Evolutionary conservation across 2,797 vertebrate genomes (phyloP).

Genomic region (Lates japonicus): DNA sequence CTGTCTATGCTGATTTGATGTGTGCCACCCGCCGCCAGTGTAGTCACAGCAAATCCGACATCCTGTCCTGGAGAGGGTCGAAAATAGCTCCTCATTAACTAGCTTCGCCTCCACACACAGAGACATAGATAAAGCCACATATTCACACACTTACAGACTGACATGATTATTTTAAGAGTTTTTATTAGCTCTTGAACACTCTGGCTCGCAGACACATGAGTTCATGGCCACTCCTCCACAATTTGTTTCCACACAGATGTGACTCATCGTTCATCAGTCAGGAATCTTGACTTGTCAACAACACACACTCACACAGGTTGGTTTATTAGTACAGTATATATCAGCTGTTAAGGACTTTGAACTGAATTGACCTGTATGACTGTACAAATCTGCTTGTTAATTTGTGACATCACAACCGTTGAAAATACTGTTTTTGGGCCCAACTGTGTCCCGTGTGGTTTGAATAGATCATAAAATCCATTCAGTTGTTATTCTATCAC

Average conservation of each 20-base stretch:
- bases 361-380: no score
- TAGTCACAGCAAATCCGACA: constrained; percentile 59
- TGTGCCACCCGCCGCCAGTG: constrained; percentile 44
- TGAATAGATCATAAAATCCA: no score
- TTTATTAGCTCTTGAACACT: not conserved
- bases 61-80: constrained; percentile 58
- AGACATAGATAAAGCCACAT: not conserved
- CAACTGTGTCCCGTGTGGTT: no score
- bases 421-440: no score
- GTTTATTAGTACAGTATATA: no score
- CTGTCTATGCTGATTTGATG: constrained; percentile 63
- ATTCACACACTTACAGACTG: not conserved
- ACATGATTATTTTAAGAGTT: constrained; percentile 14
- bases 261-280: constrained; percentile 4
- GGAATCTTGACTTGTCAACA: constrained; percentile 3
- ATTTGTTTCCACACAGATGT: not conserved
- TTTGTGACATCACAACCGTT: no score
- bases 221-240: not conserved
- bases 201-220: not conserved
- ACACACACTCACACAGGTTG: not conserved
- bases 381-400: no score
- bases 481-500: no score
- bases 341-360: no score
- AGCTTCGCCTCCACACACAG: constrained; percentile 14
- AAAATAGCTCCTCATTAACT: constrained; percentile 74